Conservation (phyloP, 1,140 invertebrate genomes). For the Oryzaephilus surinamensis region DNA sequence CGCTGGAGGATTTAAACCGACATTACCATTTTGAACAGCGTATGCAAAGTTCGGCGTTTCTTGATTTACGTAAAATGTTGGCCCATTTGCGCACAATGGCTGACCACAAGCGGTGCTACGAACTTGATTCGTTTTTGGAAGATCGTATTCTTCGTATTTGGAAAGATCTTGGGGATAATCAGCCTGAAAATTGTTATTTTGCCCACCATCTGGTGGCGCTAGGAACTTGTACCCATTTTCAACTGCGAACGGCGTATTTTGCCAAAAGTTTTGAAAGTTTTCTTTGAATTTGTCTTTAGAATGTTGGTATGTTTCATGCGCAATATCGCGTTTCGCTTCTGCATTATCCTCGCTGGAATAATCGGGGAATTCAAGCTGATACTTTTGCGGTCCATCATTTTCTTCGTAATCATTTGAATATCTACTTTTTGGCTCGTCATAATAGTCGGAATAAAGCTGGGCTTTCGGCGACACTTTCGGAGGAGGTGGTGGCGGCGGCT, state of each 20-base stretch:
- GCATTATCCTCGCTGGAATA: slow-evolving; percentile 10
- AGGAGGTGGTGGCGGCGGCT: not conserved
- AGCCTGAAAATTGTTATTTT: slow-evolving; percentile 7
- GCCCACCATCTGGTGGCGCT: slow-evolving; percentile 1
- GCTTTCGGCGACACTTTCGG: slow-evolving; percentile 12
- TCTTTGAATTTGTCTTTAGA: slow-evolving; percentile 7
- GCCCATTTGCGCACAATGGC: too few species aligned
- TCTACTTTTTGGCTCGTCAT: slow-evolving; percentile 10
- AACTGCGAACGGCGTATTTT: slow-evolving; percentile 6
- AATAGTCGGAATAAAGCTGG: slow-evolving; percentile 11
- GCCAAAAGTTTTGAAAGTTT: slow-evolving; percentile 3
- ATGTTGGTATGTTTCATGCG: not conserved
- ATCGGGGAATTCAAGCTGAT: slow-evolving; percentile 16
- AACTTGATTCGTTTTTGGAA: too few species aligned
- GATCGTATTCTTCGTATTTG: slow-evolving; percentile 8
- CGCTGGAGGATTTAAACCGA: too few species aligned
- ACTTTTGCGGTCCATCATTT: slow-evolving; percentile 3
- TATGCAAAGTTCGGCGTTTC: too few species aligned
- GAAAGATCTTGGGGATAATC: slow-evolving; percentile 10
- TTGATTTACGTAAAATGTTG: too few species aligned
- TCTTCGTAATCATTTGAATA: slow-evolving; percentile 6
- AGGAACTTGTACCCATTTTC: slow-evolving; percentile 5
- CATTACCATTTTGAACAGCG: too few species aligned
- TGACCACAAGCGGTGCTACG: too few species aligned
- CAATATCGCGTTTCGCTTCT: slow-evolving; percentile 6